Conservation (phyloP, 2,797 vertebrate species). For the Neopelma chrysocephalum region DNA sequence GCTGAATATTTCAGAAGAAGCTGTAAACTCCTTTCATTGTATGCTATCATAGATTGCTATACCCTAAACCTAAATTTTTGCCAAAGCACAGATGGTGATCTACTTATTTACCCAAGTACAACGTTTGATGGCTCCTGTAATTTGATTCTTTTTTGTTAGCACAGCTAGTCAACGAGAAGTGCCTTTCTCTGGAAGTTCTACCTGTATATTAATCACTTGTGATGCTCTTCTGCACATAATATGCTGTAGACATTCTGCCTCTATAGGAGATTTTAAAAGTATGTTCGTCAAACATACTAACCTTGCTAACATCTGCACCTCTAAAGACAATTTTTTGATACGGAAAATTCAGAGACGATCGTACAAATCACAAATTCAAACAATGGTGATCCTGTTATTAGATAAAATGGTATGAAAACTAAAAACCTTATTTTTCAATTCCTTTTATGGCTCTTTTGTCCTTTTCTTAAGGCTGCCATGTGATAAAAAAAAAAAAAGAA, state of each 20-base stretch:
- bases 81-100: background rate
- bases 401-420: background rate
- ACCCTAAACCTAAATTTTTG: background rate
- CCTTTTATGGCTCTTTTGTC: background rate
- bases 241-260: background rate
- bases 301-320: background rate
- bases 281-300: constrained; percentile 14
- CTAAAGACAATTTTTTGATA: background rate
- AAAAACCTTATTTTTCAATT: background rate
- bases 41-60: background rate
- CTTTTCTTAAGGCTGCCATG: background rate
- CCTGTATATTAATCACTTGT: background rate
- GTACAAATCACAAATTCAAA: background rate
- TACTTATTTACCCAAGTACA: background rate
- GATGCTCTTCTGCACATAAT: background rate
- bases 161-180: background rate
- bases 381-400: background rate
- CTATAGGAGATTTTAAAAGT: background rate
- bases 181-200: constrained; percentile 22
- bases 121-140: background rate
- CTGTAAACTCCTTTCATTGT: background rate
- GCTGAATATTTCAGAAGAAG: background rate
- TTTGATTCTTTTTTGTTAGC: constrained; percentile 10
- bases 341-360: background rate
- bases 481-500: background rate